Percentiles rank a stretch among this genome's conserved stretches.
These are phyloP conservation scores for Platalea minor DNA, from an alignment of 2,797 vertebrate species.

Conservation along the genomic window DNA sequence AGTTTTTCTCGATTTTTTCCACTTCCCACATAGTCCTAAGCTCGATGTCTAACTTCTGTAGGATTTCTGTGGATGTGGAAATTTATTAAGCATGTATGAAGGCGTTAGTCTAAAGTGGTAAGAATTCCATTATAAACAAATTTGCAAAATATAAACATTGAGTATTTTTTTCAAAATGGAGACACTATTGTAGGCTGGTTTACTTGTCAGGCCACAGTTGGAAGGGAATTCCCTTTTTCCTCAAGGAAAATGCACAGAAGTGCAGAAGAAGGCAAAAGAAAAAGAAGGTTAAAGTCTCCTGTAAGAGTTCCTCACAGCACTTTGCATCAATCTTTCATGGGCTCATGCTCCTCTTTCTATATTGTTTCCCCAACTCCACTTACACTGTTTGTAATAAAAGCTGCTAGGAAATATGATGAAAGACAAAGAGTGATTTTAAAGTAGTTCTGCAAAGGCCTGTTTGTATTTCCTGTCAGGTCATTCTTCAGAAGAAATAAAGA, in stretches of 20 bases:
- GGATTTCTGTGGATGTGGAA: neutral
- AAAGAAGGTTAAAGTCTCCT: neutral
- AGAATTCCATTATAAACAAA: neutral
- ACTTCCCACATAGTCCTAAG: neutral
- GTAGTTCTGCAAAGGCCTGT: neutral
- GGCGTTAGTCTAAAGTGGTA: neutral
- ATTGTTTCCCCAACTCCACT: neutral
- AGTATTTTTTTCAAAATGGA: neutral
- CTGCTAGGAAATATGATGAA: conserved; percentile 17
- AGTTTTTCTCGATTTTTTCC: neutral
- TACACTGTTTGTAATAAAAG: conserved; percentile 25
- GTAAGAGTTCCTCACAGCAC: neutral
- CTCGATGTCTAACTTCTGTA: neutral
- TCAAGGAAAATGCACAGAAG: neutral
- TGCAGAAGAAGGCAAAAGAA: neutral
- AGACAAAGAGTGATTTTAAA: conserved; percentile 14
- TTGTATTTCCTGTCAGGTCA: neutral
- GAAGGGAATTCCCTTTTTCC: neutral
- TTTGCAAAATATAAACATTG: neutral
- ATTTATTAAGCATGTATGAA: neutral
- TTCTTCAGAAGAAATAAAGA: conserved; percentile 27
- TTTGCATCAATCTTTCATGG: neutral
- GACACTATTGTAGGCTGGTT: neutral
- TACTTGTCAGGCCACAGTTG: neutral
- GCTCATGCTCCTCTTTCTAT: neutral